Evolutionary conservation across 2,797 vertebrate species (phyloP).

Genomic region (Cuniculus paca): DNA sequence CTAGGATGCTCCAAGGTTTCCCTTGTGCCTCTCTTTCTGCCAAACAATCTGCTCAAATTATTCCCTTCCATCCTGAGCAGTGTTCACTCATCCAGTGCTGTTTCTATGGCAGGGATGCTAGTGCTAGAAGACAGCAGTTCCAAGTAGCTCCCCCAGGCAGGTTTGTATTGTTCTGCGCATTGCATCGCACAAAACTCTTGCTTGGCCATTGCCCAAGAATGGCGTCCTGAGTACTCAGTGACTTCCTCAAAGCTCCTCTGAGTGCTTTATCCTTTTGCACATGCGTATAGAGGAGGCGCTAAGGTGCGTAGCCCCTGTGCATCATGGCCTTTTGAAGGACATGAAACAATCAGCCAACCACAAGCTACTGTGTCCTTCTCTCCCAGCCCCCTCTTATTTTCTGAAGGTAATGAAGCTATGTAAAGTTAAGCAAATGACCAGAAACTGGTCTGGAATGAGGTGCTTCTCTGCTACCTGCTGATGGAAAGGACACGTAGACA

Average conservation of each 20-base stretch:
- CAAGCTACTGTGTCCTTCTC: neutral
- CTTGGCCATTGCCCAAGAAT: neutral
- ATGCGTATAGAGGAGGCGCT: accelerated
- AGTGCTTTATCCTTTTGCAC: neutral
- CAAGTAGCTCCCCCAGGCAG: neutral
- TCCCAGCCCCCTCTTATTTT: neutral
- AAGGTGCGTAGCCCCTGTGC: neutral
- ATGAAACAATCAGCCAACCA: neutral
- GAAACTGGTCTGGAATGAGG: neutral
- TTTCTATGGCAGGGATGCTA: neutral
- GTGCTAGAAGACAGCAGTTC: neutral
- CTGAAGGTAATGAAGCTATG: neutral
- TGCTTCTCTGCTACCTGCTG: constrained; percentile 1
- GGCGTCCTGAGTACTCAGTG: neutral
- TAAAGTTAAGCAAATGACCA: neutral
- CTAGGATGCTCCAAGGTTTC: neutral
- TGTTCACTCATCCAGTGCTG: neutral
- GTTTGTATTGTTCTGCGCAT: neutral
- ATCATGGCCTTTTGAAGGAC: neutral
- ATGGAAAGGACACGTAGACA: neutral
- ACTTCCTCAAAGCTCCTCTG: neutral
- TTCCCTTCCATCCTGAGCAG: neutral
- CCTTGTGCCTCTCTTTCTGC: neutral
- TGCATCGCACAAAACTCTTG: neutral
- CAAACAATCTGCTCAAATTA: too few species aligned